A percentile compares a stretch with the other conserved stretches of the same genome.
Conservation (phyloP, 2,888 invertebrate genomes). For the Melanotus villosus region DNA sequence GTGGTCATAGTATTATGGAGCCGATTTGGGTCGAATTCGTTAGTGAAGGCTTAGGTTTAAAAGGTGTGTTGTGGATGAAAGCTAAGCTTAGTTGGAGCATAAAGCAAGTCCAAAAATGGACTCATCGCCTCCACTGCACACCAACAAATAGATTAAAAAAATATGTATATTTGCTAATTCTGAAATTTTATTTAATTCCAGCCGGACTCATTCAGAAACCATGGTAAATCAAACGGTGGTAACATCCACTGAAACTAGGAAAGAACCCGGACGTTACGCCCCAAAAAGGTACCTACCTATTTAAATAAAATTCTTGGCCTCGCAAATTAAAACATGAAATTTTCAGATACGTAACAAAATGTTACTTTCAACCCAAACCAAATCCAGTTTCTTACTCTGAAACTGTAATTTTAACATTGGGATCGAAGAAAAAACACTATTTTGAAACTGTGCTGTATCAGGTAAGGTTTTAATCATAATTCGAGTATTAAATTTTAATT, state of each 20-base stretch:
- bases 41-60: too few species aligned
- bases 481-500: too few species aligned
- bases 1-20: too few species aligned
- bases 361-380: slow-evolving; percentile 61
- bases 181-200: slow-evolving; percentile 34
- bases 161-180: too few species aligned
- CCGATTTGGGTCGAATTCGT: too few species aligned
- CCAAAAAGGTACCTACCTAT: slow-evolving; percentile 56
- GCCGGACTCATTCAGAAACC: slow-evolving; percentile 31
- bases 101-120: too few species aligned
- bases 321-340: not conserved
- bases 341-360: slow-evolving; percentile 61
- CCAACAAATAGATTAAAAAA: too few species aligned
- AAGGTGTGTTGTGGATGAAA: too few species aligned
- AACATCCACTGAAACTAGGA: slow-evolving; percentile 51
- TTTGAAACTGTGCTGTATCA: slow-evolving; percentile 56
- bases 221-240: slow-evolving; percentile 27
- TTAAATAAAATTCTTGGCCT: not conserved
- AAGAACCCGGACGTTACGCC: slow-evolving; percentile 52
- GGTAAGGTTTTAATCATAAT: too few species aligned
- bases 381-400: slow-evolving; percentile 64
- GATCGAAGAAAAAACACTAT: slow-evolving; percentile 56
- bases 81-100: too few species aligned
- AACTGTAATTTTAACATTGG: slow-evolving; percentile 58
- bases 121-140: too few species aligned